Conservation (phyloP, 2,797 vertebrate species). For the Hylomyscus alleni region DNA sequence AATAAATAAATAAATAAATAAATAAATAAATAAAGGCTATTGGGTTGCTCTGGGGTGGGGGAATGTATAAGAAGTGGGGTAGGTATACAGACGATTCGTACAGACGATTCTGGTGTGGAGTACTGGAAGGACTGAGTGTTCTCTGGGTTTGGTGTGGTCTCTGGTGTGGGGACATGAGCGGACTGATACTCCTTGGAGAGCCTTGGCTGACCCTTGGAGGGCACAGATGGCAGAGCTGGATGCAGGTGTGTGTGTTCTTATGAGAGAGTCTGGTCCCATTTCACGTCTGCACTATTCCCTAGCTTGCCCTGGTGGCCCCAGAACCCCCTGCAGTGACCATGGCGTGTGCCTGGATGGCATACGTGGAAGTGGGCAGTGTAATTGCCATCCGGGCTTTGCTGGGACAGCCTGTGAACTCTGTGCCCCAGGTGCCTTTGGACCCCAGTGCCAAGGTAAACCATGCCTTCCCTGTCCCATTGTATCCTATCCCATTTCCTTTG, state of each 20-base stretch:
- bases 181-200: background rate
- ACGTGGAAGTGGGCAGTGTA: constrained; percentile 88
- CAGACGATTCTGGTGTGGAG: too few species aligned
- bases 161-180: too few species aligned
- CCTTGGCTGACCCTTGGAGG: background rate
- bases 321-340: constrained; percentile 91
- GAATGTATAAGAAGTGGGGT: background rate
- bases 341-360: constrained; percentile 92
- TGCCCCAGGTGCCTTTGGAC: constrained; percentile 89
- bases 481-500: background rate
- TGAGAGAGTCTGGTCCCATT: too few species aligned
- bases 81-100: background rate
- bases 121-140: background rate
- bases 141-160: background rate
- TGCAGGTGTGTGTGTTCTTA: background rate
- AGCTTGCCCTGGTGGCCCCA: constrained; percentile 95
- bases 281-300: background rate
- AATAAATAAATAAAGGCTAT: background rate
- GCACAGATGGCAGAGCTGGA: background rate
- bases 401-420: constrained; percentile 94
- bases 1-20: background rate
- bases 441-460: constrained; percentile 93
- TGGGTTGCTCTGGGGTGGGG: background rate
- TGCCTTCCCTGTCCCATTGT: constrained; percentile 84
- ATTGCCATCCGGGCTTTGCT: constrained; percentile 90